Base-by-base conservation (phyloP, 2,797 vertebrate genomes). In the Coreius guichenoti region DNA sequence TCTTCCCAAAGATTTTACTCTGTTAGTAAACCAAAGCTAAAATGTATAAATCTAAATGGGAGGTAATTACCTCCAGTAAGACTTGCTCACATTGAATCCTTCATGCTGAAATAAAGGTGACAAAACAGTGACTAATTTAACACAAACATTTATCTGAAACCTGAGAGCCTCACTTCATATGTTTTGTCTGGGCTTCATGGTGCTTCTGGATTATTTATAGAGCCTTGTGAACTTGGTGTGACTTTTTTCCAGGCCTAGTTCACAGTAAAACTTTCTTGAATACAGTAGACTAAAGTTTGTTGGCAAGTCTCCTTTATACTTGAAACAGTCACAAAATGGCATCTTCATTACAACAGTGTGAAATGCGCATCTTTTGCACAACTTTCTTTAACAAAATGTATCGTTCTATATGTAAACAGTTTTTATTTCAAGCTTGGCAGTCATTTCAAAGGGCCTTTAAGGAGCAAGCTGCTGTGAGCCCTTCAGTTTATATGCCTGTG, bases 161-260 rank as follows among this genome's bases (percentile, higher is more conserved):
- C 49, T n/a, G 26, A 80, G 45, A 67, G 7, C 31, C 6, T 29
- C 76, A 45, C 75, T 31, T 85, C 39, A 56, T 83, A 19, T 17
- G 26, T 82, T 82, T 72, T 16, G 5, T 72, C 29, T 5, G 21
- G 26, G 68, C 26, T 72, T 72, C 36, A 85, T 72, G 26, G 26
- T 68, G 47, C 83, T 80, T 79, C 19, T 76, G 47, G 51, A 47
- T 58, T 79, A 80, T 85, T 85, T 85, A 72, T 49, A 85, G 51
- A 72, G 39, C 12, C 29, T 47, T 73, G 68, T 85, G 43, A 73
- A 73, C 54, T 51, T 73, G 43, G 76, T 73, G 67, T 65, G n/a
- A 63, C 51, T 70, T 84, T 68, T 58, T 61, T 76, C 43, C 31
- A 73, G 26, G 23, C 58, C 16, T 74, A 23, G 47, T 73, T 73